Base-by-base conservation (phyloP, 2,888 invertebrate genomes). In the Coenonympha arcania region DNA sequence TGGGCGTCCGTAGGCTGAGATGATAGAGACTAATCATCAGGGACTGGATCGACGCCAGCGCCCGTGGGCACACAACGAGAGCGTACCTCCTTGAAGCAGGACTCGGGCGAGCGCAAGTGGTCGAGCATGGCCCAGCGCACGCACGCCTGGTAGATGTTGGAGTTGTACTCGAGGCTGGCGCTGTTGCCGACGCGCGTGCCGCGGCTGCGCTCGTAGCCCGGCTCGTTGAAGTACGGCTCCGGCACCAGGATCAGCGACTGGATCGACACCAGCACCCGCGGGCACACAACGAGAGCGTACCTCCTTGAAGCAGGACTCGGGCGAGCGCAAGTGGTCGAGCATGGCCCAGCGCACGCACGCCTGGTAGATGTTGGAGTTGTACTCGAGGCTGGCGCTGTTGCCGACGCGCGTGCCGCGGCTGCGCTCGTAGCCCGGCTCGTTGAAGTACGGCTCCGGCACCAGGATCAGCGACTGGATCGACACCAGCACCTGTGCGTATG, bases 101-200 rank as follows among this genome's bases (percentile, higher is more conserved):
- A 92, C 72, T 94, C 94, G 4, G 97, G 95, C 81, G 93, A 93
- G 52, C 93, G 87, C 60, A 98, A 90, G 76, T 96, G 96, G 81
- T 98, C 96, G 56, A 98, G 88, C 95, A 98, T 97, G 58, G 95
- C 97, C 97, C 96, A 98, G 72, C 95, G 92, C 57, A 95, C 95
- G 60, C 95, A 95, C 6, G 96, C 96, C 83, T 96, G 95, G 79
- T 95, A 93, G 68, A 98, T 96, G 83, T 96, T 97, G 64, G 95
- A 93, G 82, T 97, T 97, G 87, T 98, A 98, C 83, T 97, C 96
- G 66, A 93, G 90, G 58, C 95, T 95, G 70, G 95, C 95, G 75
- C 93, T 93, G 62, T 92, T 94, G 61, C 96, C 97, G 16, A 93
- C 91, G 54, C 94, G 92, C 28, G 96, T 95, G 56, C 95, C 95